A percentile compares a stretch with the other conserved stretches of the same genome.
Conservation (phyloP, 92 coral and sea anemone genomes). For the Epizoanthus scotinus region DNA sequence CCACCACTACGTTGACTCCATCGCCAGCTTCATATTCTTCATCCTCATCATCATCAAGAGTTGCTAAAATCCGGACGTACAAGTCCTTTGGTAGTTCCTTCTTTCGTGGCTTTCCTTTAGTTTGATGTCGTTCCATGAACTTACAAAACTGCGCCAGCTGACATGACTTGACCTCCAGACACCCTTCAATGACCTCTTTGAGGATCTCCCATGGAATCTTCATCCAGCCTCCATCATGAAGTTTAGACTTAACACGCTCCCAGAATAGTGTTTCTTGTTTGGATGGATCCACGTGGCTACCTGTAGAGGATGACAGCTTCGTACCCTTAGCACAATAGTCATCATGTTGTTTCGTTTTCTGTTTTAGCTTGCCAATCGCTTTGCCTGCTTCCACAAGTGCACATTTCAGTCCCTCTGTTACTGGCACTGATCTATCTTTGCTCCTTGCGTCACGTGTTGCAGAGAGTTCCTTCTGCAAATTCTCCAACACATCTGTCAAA, state of each 20-base stretch:
- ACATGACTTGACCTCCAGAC: conserved; percentile 1
- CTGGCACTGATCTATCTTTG: background rate
- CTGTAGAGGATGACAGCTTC: background rate
- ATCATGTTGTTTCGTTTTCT: background rate
- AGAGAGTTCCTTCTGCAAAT: background rate
- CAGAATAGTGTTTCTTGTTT: conserved; percentile 3
- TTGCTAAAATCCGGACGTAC: background rate
- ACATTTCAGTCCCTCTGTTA: background rate
- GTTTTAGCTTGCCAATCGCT: background rate
- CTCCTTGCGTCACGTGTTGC: background rate
- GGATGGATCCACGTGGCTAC: background rate
- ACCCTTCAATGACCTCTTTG: conserved; percentile 5
- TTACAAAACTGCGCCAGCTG: conserved; percentile 11
- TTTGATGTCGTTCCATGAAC: conserved; percentile 16
- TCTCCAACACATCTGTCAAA: background rate
- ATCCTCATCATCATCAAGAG: background rate
- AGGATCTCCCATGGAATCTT: conserved; percentile 32
- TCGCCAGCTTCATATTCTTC: too few species aligned
- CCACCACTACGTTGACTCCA: too few species aligned
- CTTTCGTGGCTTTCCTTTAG: conserved; percentile 4
- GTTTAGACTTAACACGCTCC: background rate
- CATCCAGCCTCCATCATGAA: conserved; percentile 36
- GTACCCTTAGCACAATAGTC: background rate
- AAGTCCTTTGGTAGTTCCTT: conserved; percentile 1
- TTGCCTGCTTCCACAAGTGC: background rate